phyloP scores from a whole-genome alignment of 64 coral and sea anemone species.

The Porites australiensis region DNA sequence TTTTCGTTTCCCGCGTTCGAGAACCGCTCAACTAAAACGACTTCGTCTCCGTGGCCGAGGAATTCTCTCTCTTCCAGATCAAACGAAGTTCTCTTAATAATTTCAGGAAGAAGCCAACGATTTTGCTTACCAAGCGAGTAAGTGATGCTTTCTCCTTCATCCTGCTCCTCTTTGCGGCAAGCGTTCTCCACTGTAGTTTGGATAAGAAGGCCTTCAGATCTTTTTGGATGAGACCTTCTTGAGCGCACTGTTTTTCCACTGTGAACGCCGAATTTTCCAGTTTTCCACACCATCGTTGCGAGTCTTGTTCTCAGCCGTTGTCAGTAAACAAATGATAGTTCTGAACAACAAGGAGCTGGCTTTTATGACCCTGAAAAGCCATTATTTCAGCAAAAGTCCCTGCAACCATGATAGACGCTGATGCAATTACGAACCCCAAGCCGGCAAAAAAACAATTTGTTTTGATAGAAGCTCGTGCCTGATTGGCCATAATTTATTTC shows the following conservation, averaged over 20 bases:
- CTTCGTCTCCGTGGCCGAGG: not conserved
- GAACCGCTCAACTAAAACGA: slow-evolving; percentile 41
- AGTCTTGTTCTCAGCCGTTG: not conserved
- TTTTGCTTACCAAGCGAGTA: slow-evolving; percentile 64
- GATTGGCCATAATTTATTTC: not conserved
- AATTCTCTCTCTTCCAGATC: not conserved
- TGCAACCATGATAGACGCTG: not conserved
- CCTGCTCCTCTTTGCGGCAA: not conserved
- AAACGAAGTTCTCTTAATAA: slow-evolving; percentile 25
- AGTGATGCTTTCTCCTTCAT: not conserved
- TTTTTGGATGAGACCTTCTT: not conserved
- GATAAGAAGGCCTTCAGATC: slow-evolving; percentile 43
- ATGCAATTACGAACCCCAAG: not conserved
- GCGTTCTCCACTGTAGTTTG: slow-evolving; percentile 12
- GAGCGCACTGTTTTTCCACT: slow-evolving; percentile 76
- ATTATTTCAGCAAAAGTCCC: not conserved
- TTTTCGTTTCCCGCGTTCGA: not conserved
- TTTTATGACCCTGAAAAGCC: slow-evolving; percentile 8
- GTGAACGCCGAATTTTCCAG: slow-evolving; percentile 60
- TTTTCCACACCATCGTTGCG: slow-evolving; percentile 60
- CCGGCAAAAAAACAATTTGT: not conserved
- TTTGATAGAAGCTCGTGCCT: not conserved
- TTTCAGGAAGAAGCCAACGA: slow-evolving; percentile 73
- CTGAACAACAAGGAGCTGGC: not conserved
- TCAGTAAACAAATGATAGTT: not conserved